Evolutionary conservation across 2,888 invertebrate species (phyloP).

Genomic region (Zelleria hepariella): DNA sequence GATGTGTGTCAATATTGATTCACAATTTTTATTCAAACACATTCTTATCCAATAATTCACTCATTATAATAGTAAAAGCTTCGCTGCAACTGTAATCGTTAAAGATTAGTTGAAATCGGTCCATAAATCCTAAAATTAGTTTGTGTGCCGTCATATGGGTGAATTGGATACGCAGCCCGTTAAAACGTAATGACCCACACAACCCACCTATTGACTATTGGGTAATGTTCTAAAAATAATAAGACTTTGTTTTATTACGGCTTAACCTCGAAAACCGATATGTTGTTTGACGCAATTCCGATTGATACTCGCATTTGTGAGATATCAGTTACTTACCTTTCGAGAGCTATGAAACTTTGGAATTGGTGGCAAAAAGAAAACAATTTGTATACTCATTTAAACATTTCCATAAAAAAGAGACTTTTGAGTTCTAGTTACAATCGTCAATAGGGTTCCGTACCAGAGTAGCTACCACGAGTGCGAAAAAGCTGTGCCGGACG

Average conservation of each 20-base stretch:
- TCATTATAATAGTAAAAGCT: background rate
- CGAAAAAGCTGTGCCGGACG: too few relatives aligned
- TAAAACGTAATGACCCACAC: background rate
- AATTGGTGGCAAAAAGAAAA: too few relatives aligned
- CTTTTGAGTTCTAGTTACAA: too few relatives aligned
- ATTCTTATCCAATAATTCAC: background rate
- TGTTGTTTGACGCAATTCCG: background rate
- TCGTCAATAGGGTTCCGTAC: too few relatives aligned
- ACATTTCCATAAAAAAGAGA: too few relatives aligned
- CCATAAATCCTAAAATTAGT: conserved; percentile 3
- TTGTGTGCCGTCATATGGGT: background rate
- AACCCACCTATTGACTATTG: background rate
- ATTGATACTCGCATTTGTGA: background rate
- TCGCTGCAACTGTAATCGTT: background rate
- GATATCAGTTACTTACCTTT: background rate
- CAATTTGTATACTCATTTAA: too few relatives aligned
- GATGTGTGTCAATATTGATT: background rate
- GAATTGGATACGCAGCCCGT: background rate
- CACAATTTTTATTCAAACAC: too few relatives aligned
- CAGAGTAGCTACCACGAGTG: too few relatives aligned
- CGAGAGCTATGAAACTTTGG: background rate
- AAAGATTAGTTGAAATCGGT: background rate
- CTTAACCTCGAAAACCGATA: conserved; percentile 1
- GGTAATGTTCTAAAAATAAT: background rate
- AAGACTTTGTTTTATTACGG: background rate